Conservation (phyloP, 2,113 vertebrate species). For the Speoplatyrhinus poulsoni region DNA sequence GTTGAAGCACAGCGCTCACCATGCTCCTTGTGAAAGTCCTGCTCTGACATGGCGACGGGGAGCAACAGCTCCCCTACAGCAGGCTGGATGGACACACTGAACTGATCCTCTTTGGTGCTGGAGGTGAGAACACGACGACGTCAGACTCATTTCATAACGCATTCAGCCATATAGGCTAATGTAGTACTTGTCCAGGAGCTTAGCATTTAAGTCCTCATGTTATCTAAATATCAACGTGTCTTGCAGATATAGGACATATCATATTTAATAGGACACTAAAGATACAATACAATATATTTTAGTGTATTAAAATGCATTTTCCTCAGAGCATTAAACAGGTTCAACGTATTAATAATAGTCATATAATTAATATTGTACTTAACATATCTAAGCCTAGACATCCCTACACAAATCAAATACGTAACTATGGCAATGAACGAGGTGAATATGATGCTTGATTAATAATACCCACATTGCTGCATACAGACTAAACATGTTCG, state of each 20-base stretch:
- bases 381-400: no score
- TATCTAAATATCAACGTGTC: background rate
- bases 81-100: conserved; percentile 89
- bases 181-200: background rate
- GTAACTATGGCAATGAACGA: no score
- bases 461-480: background rate
- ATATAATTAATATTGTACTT: no score
- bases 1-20: conserved; percentile 72
- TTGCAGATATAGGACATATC: background rate
- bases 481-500: background rate
- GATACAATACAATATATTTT: no score
- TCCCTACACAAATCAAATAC: no score
- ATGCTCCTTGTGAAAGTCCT: conserved; percentile 90
- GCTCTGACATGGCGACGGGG: conserved; percentile 87
- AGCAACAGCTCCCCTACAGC: conserved; percentile 90
- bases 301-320: background rate
- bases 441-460: background rate
- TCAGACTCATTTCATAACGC: background rate
- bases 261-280: no score
- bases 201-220: background rate
- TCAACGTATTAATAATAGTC: background rate
- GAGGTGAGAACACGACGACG: conserved; percentile 5
- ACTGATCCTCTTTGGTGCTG: conserved; percentile 90
- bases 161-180: background rate
- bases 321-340: background rate